A percentile compares a stretch with the other conserved stretches of the same genome.
These are phyloP conservation scores for Microchrysa polita DNA, from an alignment of 2,888 invertebrate species.

Conservation along the genomic window DNA sequence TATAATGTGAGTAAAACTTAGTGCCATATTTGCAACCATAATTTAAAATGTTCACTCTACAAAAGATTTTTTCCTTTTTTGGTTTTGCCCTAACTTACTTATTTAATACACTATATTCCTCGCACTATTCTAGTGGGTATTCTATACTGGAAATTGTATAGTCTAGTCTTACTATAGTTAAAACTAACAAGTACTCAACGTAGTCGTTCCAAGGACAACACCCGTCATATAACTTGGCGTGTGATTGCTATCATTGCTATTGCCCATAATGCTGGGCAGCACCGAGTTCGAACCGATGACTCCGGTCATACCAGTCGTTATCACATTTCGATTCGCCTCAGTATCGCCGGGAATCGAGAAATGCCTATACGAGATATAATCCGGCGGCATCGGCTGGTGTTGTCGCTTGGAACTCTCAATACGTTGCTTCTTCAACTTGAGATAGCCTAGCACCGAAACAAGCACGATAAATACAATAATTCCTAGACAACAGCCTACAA, in stretches of 20 bases:
- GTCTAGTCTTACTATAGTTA: neutral
- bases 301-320: conserved; percentile 60
- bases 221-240: conserved; percentile 63
- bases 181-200: conserved; percentile 63
- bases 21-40: neutral
- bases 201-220: conserved; percentile 62
- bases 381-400: conserved; percentile 74
- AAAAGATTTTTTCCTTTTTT: neutral
- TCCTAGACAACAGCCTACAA: conserved; percentile 87
- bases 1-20: neutral
- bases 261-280: conserved; percentile 48
- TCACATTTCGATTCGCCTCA: conserved; percentile 62
- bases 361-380: conserved; percentile 82
- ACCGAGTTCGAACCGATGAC: conserved; percentile 58
- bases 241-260: conserved; percentile 55
- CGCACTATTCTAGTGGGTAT: neutral
- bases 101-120: neutral
- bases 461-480: conserved; percentile 85
- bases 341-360: conserved; percentile 74
- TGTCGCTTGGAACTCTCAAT: conserved; percentile 75
- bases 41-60: conserved; percentile 17
- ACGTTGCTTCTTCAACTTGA: conserved; percentile 85
- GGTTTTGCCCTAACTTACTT: neutral
- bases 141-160: neutral
- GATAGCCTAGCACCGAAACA: conserved; percentile 84